These are phyloP conservation scores for Augochlorella aurata DNA, from an alignment of 2,888 invertebrate species.

Conservation along the genomic window DNA sequence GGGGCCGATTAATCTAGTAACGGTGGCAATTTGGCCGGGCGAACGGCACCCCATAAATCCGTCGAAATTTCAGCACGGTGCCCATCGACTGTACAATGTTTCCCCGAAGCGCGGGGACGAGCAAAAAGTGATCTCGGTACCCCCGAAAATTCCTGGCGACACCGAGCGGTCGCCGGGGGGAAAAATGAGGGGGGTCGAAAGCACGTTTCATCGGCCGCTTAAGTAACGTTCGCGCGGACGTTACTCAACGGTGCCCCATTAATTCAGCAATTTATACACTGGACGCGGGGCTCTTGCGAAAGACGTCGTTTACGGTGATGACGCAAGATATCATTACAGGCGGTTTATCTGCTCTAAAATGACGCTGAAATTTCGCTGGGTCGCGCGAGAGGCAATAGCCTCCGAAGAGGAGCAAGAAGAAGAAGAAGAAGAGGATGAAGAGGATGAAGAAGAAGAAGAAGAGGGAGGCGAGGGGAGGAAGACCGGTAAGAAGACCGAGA, in stretches of 20 bases:
- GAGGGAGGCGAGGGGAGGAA: neutral
- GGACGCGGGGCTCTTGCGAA: constrained; percentile 40
- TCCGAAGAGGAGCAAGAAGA: constrained; percentile 6
- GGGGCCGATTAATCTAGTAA: neutral
- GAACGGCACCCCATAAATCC: neutral
- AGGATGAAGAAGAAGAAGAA: constrained; percentile 9
- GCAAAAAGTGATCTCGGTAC: neutral
- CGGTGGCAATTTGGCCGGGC: neutral
- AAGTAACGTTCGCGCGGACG: constrained; percentile 29
- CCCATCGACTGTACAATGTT: neutral
- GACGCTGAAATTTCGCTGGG: constrained; percentile 54
- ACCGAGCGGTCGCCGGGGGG: neutral
- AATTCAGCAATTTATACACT: constrained; percentile 63
- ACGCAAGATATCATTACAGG: constrained; percentile 66
- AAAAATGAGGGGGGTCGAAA: constrained; percentile 11
- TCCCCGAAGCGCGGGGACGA: neutral
- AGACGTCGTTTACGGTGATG: constrained; percentile 57
- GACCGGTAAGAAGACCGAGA: neutral
- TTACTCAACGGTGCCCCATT: constrained; percentile 57
- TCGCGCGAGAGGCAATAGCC: constrained; percentile 25
- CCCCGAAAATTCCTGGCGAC: constrained; percentile 4
- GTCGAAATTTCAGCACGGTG: neutral
- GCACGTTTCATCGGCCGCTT: constrained; percentile 34
- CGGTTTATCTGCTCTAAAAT: constrained; percentile 57
- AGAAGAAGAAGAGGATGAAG: neutral